phyloP scores from a whole-genome alignment of 1,140 invertebrate genomes.

The Diorhabda carinulata region DNA sequence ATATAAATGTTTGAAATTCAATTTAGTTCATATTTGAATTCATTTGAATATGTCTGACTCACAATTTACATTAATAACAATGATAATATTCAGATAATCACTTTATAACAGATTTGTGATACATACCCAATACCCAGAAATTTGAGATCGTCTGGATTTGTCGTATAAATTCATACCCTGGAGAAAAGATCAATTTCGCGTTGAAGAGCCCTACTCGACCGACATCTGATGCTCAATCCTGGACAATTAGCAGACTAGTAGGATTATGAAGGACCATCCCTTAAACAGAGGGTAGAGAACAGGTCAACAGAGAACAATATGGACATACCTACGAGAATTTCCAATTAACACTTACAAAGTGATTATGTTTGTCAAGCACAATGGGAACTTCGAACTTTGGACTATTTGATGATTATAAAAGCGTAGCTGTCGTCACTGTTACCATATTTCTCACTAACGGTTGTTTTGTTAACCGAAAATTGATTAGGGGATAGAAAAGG shows the following conservation, averaged over 20 bases:
- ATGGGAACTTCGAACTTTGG: background rate
- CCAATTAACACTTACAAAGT: conserved; percentile 2
- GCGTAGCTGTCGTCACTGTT: background rate
- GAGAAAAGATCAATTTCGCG: background rate
- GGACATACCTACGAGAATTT: conserved; percentile 2
- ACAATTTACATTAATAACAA: too few species aligned
- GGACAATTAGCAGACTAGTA: background rate
- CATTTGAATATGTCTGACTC: too few species aligned
- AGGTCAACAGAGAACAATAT: background rate
- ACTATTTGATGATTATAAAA: conserved; percentile 1
- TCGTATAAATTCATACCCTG: background rate
- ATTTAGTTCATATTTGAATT: too few species aligned
- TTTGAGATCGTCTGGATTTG: too few species aligned
- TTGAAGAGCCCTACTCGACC: background rate
- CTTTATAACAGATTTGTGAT: too few species aligned
- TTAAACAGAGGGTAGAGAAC: background rate
- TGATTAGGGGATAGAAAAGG: background rate
- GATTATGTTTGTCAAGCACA: conserved; percentile 2
- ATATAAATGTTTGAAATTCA: too few species aligned
- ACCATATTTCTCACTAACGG: background rate
- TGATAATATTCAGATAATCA: too few species aligned
- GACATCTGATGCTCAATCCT: conserved; percentile 1
- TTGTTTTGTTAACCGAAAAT: background rate
- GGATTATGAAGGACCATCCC: background rate
- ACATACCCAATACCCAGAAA: too few species aligned